A percentile compares a stretch with the other conserved stretches of the same genome.
Evolutionary conservation across 2,888 invertebrate species (phyloP).

Genomic region (Perizoma affinitatum): DNA sequence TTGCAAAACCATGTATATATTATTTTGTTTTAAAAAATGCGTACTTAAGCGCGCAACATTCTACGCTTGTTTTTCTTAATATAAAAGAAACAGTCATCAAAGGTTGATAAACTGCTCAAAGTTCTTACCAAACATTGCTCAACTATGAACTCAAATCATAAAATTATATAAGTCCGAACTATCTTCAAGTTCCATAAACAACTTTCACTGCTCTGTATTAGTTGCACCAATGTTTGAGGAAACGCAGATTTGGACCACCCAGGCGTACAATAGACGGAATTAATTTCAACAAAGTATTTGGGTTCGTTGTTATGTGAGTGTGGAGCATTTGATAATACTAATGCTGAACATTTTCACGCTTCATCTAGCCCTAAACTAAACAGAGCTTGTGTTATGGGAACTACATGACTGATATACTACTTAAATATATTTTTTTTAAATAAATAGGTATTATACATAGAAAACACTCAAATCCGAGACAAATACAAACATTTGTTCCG

Average conservation of each 20-base stretch:
- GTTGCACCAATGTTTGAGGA: conserved; percentile 25
- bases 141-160: conserved; percentile 8
- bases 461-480: too few relatives aligned
- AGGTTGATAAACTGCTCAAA: background rate
- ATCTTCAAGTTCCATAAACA: conserved; percentile 29
- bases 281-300: conserved; percentile 32
- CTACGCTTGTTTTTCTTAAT: too few relatives aligned
- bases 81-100: background rate
- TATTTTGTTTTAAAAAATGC: too few relatives aligned
- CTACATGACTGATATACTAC: too few relatives aligned
- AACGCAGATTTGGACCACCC: conserved; percentile 33
- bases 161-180: conserved; percentile 20
- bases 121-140: background rate
- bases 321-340: conserved; percentile 4
- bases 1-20: too few relatives aligned
- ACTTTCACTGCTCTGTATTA: conserved; percentile 36
- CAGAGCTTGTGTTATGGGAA: too few relatives aligned
- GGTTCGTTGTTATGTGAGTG: conserved; percentile 13
- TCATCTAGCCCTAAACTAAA: too few relatives aligned
- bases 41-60: too few relatives aligned
- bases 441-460: too few relatives aligned
- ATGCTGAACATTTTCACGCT: too few relatives aligned
- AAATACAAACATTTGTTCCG: too few relatives aligned
- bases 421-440: too few relatives aligned
- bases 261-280: conserved; percentile 30